Percentiles rank a stretch among this genome's conserved stretches.
phyloP scores from a whole-genome alignment of 1,140 invertebrate species.

The Oppia nitens region DNA sequence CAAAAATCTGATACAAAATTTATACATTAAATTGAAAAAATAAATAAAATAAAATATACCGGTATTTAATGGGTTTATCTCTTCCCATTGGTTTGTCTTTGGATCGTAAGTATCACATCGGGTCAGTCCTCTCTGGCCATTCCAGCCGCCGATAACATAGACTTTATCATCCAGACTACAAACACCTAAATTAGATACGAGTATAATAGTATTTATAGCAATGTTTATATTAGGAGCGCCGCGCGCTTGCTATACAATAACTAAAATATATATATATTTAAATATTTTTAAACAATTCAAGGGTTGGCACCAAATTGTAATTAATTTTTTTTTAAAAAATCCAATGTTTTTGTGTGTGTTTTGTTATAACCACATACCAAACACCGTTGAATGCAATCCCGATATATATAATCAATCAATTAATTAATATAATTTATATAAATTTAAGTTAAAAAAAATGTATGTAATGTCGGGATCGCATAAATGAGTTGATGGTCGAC shows the following conservation, averaged over 20 bases:
- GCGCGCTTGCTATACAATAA: not conserved
- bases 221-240: no score
- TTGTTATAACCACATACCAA: no score
- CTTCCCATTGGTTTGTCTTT: conserved; percentile 40
- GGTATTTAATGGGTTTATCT: conserved; percentile 43
- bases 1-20: conserved; percentile 91
- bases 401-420: no score
- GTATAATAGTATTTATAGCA: no score
- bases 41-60: conserved; percentile 35
- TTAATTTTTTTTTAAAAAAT: no score
- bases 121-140: conserved; percentile 50
- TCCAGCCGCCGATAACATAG: conserved; percentile 64
- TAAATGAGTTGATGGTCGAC: no score
- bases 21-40: conserved; percentile 28
- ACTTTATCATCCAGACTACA: conserved; percentile 48
- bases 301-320: not conserved
- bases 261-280: not conserved
- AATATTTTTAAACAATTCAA: no score
- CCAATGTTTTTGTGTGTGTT: no score
- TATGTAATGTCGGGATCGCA: no score
- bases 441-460: no score
- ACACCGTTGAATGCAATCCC: no score
- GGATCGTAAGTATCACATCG: conserved; percentile 56
- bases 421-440: no score
- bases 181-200: conserved; percentile 39